A percentile compares a stretch with the other conserved stretches of the same genome.
Evolutionary conservation across 1,140 invertebrate species (phyloP).

Genomic region (Cydia amplana): DNA sequence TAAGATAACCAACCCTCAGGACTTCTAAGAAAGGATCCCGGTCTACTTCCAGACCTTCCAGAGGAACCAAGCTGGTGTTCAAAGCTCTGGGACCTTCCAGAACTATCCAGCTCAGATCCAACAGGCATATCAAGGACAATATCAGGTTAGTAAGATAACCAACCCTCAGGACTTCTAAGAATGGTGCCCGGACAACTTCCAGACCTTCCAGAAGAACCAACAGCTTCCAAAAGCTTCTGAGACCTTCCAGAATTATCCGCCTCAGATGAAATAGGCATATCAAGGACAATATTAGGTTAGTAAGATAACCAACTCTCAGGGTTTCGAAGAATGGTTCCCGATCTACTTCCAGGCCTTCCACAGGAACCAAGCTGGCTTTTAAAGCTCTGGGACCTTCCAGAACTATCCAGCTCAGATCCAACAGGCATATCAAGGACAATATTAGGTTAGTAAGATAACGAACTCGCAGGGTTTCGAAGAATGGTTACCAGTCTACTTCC

Average conservation of each 20-base stretch:
- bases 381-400: conserved; percentile 43
- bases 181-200: conserved; percentile 51
- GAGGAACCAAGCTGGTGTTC: conserved; percentile 41
- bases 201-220: conserved; percentile 43
- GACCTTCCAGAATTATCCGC: conserved; percentile 43
- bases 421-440: not conserved
- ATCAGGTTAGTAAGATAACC: conserved; percentile 40
- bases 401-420: too few relatives aligned
- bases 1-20: conserved; percentile 39
- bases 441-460: conserved; percentile 33
- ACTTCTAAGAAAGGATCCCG: conserved; percentile 56
- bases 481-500: conserved; percentile 51
- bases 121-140: conserved; percentile 7
- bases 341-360: conserved; percentile 49
- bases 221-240: conserved; percentile 45
- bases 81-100: conserved; percentile 48
- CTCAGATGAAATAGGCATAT: not conserved
- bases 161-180: conserved; percentile 49
- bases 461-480: conserved; percentile 49
- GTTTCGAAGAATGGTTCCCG: too few relatives aligned
- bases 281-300: conserved; percentile 33
- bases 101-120: conserved; percentile 22
- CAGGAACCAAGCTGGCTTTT: conserved; percentile 33
- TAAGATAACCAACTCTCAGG: conserved; percentile 40
- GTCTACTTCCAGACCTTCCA: conserved; percentile 49